phyloP scores from a whole-genome alignment of 53 echinoderm and acorn worm genomes.

The Paelopatides confundens region DNA sequence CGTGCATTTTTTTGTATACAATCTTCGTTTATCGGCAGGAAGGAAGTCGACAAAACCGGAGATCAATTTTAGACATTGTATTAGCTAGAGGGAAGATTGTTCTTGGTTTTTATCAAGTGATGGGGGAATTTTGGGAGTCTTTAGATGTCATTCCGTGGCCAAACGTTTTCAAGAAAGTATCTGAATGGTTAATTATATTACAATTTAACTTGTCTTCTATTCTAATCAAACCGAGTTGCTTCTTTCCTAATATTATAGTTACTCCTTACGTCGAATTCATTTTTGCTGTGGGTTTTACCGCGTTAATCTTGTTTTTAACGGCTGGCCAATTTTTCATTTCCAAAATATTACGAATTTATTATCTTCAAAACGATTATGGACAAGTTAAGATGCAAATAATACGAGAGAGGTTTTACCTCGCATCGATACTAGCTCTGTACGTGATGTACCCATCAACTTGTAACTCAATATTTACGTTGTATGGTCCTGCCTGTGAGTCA shows the following conservation, averaged over 20 bases:
- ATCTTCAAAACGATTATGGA: too few species aligned
- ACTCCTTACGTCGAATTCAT: too few species aligned
- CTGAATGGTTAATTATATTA: not conserved
- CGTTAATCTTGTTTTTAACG: not conserved
- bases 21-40: not conserved
- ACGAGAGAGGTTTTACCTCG: not conserved
- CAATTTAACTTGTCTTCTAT: not conserved
- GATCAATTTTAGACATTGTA: conserved; percentile 12
- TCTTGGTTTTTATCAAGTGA: conserved; percentile 31
- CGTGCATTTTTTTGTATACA: not conserved
- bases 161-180: not conserved
- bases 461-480: conserved; percentile 43
- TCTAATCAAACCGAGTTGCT: conserved; percentile 24
- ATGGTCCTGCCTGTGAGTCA: conserved; percentile 52
- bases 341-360: not conserved
- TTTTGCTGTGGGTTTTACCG: not conserved
- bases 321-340: not conserved
- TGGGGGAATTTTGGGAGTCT: conserved; percentile 36
- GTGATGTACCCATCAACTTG: conserved; percentile 59
- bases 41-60: not conserved
- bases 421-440: conserved; percentile 47
- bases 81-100: conserved; percentile 19
- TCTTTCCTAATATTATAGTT: not conserved
- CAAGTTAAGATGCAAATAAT: too few species aligned
- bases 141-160: not conserved